Base-by-base conservation (phyloP, 2,797 vertebrate species). In the Bovichtus variegatus region DNA sequence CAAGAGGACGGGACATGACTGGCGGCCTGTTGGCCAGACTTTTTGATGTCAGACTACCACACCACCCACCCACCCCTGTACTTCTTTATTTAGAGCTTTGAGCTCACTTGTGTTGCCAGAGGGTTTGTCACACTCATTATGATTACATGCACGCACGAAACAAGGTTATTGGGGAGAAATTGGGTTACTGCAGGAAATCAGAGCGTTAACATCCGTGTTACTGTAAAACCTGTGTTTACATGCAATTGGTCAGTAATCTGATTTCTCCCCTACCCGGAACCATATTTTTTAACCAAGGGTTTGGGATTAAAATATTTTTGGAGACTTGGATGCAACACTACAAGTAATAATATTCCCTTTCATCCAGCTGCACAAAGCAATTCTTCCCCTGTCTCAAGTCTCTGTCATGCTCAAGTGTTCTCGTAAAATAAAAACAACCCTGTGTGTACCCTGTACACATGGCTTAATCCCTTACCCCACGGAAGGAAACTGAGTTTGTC, bases 221-320 rank as follows among this genome's bases (percentile, higher is more conserved):
- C 46, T 60, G 46, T 65, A 69, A 80, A 80, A 61, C 38, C 77
- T 4, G 29, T 69, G 71, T 86, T 83, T 78, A 83, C 77, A 81
- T 62, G 71, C 68, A 69, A 10, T 40, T 44, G 19, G 18, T n/a
- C 61, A 40, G 60, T 86, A 83, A 84, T 89, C 74, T 29, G 63
- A 75, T 84, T 71, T 73, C 23, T 57, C 19, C 46, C 46, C 73
- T 23, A 21, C 38, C 40, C 21, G 40, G 38, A 64, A 59, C 46
- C 23, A 44, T 60, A 49, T 50, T 65, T 70, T 68, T 70, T 43
- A 59, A 76, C 46, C 3, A 40, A 46, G 16, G 59, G 54, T 36
- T 77, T 80, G 78, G 29, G 62, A 78, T 86, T 71, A 34, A 83
- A 85, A 85, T 87, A 84, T 77, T 76, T n/a, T 78, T 65, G 38